phyloP scores from a whole-genome alignment of 2,888 invertebrate genomes.

The Calliopum simillimum region DNA sequence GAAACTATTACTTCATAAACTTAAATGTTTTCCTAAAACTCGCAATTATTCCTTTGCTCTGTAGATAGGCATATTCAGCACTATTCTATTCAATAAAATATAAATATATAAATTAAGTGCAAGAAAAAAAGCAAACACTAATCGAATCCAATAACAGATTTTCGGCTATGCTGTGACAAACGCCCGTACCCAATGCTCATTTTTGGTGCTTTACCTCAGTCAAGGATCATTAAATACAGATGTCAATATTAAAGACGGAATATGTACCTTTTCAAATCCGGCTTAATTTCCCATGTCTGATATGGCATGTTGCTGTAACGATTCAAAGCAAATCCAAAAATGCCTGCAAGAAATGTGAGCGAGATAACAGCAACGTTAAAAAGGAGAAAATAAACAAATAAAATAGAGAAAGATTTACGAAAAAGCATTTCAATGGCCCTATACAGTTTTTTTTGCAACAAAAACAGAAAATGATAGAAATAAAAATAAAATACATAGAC shows the following conservation, averaged over 20 bases:
- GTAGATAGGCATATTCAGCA: no score
- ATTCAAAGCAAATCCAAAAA: conserved; percentile 79
- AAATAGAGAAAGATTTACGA: conserved; percentile 12
- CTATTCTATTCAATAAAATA: no score
- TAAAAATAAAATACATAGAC: background rate
- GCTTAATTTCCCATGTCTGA: conserved; percentile 87
- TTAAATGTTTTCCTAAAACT: no score
- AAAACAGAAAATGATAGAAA: background rate
- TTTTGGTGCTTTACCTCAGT: no score
- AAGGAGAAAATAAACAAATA: background rate
- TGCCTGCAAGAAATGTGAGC: conserved; percentile 62
- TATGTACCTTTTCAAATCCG: conserved; percentile 71
- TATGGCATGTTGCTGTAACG: conserved; percentile 85
- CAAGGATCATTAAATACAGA: background rate
- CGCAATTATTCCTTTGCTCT: no score
- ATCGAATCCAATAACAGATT: no score
- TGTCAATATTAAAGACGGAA: background rate
- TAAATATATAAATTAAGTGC: no score
- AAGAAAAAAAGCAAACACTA: no score
- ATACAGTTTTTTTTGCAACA: background rate
- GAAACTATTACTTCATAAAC: no score
- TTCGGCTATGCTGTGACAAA: no score
- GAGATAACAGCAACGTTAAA: conserved; percentile 16
- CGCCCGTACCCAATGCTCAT: no score
- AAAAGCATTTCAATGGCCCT: conserved; percentile 29